Base-by-base conservation (phyloP, 2,888 invertebrate genomes). In the Andrena trimmerana region DNA sequence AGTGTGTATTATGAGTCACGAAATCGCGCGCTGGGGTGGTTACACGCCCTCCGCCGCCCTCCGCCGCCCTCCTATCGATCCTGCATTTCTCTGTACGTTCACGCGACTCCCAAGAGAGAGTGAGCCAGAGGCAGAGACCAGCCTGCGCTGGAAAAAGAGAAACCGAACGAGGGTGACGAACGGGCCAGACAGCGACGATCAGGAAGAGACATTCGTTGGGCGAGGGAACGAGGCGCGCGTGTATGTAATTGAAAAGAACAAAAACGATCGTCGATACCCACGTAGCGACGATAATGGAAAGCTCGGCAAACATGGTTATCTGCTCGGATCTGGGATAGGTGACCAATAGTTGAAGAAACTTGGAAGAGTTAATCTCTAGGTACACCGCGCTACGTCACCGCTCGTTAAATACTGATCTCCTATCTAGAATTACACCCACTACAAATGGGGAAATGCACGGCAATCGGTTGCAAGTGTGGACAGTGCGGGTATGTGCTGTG, bases 1-100 rank as follows among this genome's bases (percentile, higher is more conserved):
- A 90, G 89, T 90, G 89, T 91, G 90, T 82, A 90, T 90, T 92
- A 91, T 92, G 92, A 92, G 91, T 92, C 92, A 92, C 85, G 92
- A 88, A 91, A 91, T 91, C 89, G 88, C 85, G 87, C 85, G 76
- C 89, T 88, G 89, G 92, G 85, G 71, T 86, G 85, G 83, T 82
- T 89, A 88, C 88, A 52, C 65, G 69, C 72, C 83, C 68, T 71
- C 90, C 88, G 84, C 86, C 65, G 69, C 72, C 83, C 68, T 71
- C 90, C 88, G 84, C 86, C 83, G 78, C 83, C 87, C 88, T 91
- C 87, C 88, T 91, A 91, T 91, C 88, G 91, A 91, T 91, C 90
- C 86, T 70, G 84, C 89, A 86, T 89, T 90, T 83, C 81, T 66
- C 67, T 60, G 29, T 84, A 69, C 82, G 74, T 75, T 77, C 83